Evolutionary conservation across 2,797 vertebrate species (phyloP), one percentile per base, ranked within the genome.

Genomic region (Crenuchus spilurus): DNA sequence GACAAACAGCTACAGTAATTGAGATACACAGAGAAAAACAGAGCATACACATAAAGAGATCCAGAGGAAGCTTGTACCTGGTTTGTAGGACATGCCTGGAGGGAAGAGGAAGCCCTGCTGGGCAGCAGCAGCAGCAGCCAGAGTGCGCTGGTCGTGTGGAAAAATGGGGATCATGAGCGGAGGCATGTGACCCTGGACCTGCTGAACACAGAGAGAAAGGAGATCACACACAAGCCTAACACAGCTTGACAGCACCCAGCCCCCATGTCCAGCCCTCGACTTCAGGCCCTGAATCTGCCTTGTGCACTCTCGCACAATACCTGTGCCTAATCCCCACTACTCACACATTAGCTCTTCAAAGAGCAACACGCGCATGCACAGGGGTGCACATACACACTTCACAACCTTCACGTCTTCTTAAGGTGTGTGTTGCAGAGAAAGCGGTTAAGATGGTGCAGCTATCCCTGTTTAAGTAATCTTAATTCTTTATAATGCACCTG

Each of bases 111-210:
- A 98, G 89, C 97, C 97, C 93, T 99, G 97, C 90, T 99, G 97
- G 85, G 97, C 97, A 70, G 97, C 97, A 82, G 97, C 97, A 69
- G 97, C 97, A 70, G 97, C 97, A 89, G 97, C 97, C 93, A 99
- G 92, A 79, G 97, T 97, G 92, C 97, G 95, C 92, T 99, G 97
- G 96, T 99, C 97, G 92, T 99, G 97, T 97, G 97, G 97, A 94
- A 99, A 99, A 94, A 99, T 98, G 92, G 97, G 97, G 95, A 99
- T 99, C 97, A 99, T 99, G 92, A 99, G 96, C 86, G 97, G 97
- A 96, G 97, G 95, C 96, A 99, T 98, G 95, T 99, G 97, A 96
- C 97, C 97, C 95, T 99, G 97, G 94, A 99, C 97, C 97, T 99
- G 97, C 94, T 96, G 95, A 97, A 98, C 94, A 98, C 92, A 98